Evolutionary conservation across 2,888 invertebrate genomes (phyloP).

Genomic region (Zeuzera pyrina): DNA sequence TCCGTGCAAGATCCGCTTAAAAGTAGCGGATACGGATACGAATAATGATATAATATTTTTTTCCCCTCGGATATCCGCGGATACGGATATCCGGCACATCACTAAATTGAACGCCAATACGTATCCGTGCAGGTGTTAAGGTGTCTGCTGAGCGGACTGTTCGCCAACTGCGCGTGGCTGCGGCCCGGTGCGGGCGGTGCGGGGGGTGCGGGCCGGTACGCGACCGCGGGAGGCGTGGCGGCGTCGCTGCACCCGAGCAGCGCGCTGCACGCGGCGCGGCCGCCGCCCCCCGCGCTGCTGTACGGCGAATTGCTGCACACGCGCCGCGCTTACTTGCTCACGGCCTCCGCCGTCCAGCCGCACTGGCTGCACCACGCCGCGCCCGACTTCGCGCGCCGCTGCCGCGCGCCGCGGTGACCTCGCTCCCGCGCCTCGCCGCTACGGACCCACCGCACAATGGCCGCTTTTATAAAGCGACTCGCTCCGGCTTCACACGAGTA

Average conservation of each 20-base stretch:
- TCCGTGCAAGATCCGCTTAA: no score
- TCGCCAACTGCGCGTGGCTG: constrained; percentile 89
- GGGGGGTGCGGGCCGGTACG: constrained; percentile 67
- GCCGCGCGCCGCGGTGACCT: constrained; percentile 46
- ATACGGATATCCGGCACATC: neutral
- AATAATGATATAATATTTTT: no score
- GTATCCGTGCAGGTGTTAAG: constrained; percentile 69
- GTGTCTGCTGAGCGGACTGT: constrained; percentile 86
- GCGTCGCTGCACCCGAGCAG: constrained; percentile 91
- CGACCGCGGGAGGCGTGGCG: constrained; percentile 43
- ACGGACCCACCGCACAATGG: no score
- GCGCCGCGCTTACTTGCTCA: constrained; percentile 84
- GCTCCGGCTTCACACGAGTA: no score
- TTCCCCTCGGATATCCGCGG: no score
- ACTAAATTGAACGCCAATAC: constrained; percentile 12
- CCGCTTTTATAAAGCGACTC: no score
- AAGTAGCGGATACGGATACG: no score
- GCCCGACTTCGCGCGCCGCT: constrained; percentile 48
- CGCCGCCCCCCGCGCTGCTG: constrained; percentile 80
- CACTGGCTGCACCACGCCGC: constrained; percentile 79
- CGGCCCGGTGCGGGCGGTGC: constrained; percentile 77
- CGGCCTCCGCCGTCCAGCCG: constrained; percentile 82
- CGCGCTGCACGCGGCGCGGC: constrained; percentile 73
- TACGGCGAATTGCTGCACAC: constrained; percentile 93
- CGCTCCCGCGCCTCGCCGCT: no score